These are phyloP conservation scores for Petrocephalus schoutedeni DNA, from an alignment of 2,797 vertebrate species.

Conservation along the genomic window DNA sequence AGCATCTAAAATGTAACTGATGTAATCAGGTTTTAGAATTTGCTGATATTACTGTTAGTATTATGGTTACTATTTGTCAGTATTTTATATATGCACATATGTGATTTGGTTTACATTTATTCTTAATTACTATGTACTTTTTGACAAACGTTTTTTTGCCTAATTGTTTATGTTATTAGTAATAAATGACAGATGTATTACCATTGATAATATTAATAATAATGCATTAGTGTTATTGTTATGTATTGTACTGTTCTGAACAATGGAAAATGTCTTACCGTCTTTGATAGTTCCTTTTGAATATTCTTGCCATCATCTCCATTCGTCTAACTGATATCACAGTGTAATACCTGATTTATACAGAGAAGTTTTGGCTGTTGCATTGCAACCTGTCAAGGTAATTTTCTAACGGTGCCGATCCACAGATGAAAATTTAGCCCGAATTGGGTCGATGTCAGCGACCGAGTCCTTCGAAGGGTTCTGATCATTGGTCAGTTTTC, in stretches of 20 bases:
- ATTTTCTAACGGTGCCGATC: background rate
- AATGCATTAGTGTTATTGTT: background rate
- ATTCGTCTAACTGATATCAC: constrained; percentile 36
- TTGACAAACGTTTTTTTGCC: background rate
- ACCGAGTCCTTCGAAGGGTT: constrained; percentile 35
- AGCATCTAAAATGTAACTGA: background rate
- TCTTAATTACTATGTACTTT: background rate
- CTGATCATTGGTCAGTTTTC: constrained; percentile 61
- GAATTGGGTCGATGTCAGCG: background rate
- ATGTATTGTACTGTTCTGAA: constrained; percentile 35
- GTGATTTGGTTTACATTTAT: background rate
- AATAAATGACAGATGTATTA: background rate
- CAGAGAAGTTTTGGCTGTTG: background rate
- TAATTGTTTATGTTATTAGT: background rate
- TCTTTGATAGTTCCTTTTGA: constrained; percentile 41
- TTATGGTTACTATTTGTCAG: background rate
- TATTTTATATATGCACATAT: background rate
- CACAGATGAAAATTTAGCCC: background rate
- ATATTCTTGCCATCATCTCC: constrained; percentile 42
- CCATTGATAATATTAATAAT: background rate
- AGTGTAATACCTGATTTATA: background rate
- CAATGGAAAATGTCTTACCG: constrained; percentile 54
- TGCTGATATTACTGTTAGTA: background rate
- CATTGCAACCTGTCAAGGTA: background rate
- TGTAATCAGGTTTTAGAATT: background rate